Evolutionary conservation across 2,113 vertebrate species (phyloP).

Genomic region (Anolis sagrei): DNA sequence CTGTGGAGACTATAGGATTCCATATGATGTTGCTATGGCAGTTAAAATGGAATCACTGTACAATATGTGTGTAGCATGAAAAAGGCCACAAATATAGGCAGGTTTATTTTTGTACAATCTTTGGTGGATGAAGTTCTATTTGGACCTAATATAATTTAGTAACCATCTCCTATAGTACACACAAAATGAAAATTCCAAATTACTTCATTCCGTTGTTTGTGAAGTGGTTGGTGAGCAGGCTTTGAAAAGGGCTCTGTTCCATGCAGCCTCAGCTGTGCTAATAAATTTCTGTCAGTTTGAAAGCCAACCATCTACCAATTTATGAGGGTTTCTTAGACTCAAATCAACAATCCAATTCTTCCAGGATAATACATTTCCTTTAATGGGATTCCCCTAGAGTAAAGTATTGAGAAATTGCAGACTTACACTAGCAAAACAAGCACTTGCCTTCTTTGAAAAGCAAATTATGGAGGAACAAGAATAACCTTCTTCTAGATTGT

Average conservation of each 20-base stretch:
- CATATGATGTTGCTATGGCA: too few species aligned
- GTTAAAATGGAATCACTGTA: too few species aligned
- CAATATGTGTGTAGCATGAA: neutral
- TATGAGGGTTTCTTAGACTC: neutral
- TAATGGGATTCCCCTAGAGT: neutral
- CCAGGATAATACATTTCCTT: neutral
- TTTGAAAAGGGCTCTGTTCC: neutral
- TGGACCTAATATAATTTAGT: neutral
- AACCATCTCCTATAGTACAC: neutral
- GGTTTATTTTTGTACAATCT: neutral
- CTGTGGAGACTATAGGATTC: too few species aligned
- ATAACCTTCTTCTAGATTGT: neutral
- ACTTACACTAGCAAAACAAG: neutral
- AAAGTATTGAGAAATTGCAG: neutral
- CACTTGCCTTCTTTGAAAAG: neutral
- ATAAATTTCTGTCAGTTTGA: neutral
- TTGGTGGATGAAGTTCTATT: neutral
- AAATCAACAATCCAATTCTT: neutral
- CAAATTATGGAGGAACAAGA: conserved; percentile 2
- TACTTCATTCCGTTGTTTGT: neutral
- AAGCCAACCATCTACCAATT: too few species aligned
- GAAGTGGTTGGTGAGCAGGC: neutral
- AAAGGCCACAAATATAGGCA: neutral
- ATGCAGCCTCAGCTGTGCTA: neutral
- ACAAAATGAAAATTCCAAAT: neutral